Evolutionary conservation across 2,888 invertebrate species (phyloP).

Genomic region (Sminthurinus aureus): DNA sequence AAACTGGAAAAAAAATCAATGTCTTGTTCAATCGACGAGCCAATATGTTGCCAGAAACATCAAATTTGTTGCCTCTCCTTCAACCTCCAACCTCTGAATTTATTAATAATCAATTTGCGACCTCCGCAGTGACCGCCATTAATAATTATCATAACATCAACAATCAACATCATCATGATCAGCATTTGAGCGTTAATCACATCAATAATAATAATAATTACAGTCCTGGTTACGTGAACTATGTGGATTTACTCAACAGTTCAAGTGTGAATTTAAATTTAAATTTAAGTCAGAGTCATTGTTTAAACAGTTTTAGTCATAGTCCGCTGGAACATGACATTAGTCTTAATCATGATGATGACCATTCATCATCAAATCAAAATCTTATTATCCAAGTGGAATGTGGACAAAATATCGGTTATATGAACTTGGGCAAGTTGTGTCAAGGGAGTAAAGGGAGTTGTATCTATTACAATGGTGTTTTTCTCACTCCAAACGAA

Average conservation of each 20-base stretch:
- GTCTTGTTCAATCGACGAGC: conserved; percentile 29
- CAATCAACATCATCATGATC: background rate
- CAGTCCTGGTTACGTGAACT: background rate
- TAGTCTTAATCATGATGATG: background rate
- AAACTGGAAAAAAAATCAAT: conserved; percentile 40
- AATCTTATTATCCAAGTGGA: conserved; percentile 49
- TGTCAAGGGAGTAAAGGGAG: conserved; percentile 66
- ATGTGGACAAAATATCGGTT: conserved; percentile 56
- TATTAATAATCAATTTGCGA: conserved; percentile 39
- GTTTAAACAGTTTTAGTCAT: background rate
- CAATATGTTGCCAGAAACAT: conserved; percentile 37
- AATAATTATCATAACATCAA: background rate
- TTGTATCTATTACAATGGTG: conserved; percentile 63
- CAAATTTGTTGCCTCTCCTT: conserved; percentile 30
- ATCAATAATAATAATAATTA: background rate
- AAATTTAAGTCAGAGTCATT: background rate
- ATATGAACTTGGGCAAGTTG: conserved; percentile 62
- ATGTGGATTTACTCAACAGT: background rate
- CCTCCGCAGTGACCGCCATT: background rate
- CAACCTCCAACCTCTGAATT: conserved; percentile 39
- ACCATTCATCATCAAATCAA: no score
- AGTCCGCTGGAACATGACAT: background rate
- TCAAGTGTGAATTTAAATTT: background rate
- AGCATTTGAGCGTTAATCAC: background rate
- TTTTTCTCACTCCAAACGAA: conserved; percentile 66